Evolutionary conservation across 1,140 invertebrate species (phyloP).

Genomic region (Campodea augens): DNA sequence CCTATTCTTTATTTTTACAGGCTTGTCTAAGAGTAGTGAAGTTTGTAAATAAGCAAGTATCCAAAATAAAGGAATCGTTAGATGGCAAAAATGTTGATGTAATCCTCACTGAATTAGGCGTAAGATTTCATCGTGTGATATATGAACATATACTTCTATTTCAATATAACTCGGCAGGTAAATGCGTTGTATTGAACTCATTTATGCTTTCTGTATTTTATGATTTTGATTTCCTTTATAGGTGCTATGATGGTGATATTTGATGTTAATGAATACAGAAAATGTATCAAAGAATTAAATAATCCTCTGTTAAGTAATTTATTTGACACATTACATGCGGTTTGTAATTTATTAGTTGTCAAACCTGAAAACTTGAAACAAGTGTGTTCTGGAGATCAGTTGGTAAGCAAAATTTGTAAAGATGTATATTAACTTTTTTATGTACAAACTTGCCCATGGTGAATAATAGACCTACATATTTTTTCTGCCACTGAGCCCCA

Average conservation of each 20-base stretch:
- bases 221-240: constrained; percentile 16
- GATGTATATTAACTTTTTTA: constrained; percentile 5
- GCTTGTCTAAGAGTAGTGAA: constrained; percentile 72
- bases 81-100: constrained; percentile 86
- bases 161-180: constrained; percentile 85
- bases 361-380: constrained; percentile 91
- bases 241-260: constrained; percentile 94
- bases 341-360: constrained; percentile 88
- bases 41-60: constrained; percentile 56
- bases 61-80: constrained; percentile 59
- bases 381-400: constrained; percentile 79
- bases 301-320: constrained; percentile 58
- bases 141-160: constrained; percentile 89
- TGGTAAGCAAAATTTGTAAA: constrained; percentile 39
- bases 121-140: constrained; percentile 77
- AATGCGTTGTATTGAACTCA: constrained; percentile 8
- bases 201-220: background rate
- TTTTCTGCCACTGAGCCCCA: background rate
- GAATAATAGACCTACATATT: background rate
- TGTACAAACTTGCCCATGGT: background rate
- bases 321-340: constrained; percentile 85
- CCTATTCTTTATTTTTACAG: too few relatives aligned
- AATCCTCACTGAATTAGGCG: constrained; percentile 72
- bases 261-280: constrained; percentile 89
- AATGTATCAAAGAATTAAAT: constrained; percentile 52